Conservation (phyloP, 2,113 vertebrate species). For the Serilophus lunatus region DNA sequence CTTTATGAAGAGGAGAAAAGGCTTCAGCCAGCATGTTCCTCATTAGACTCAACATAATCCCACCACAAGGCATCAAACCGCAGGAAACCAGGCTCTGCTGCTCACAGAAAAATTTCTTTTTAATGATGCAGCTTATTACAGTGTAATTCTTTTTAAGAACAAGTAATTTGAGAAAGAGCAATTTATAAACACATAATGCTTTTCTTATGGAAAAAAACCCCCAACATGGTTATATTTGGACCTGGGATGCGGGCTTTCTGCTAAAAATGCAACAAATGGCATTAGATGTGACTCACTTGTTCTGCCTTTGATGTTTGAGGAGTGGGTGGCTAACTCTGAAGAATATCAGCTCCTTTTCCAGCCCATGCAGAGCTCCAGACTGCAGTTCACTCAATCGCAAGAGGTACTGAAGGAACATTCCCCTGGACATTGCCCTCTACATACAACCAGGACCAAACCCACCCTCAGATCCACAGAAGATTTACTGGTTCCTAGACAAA, state of each 20-base stretch:
- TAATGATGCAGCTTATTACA: constrained; percentile 27
- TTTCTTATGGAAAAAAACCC: neutral
- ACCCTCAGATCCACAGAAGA: neutral
- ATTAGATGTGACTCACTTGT: neutral
- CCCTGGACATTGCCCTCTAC: fast-evolving
- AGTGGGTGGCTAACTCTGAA: neutral
- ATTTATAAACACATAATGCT: neutral
- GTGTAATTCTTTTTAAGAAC: neutral
- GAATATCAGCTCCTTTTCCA: neutral
- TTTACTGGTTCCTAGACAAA: neutral
- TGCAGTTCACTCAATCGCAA: neutral
- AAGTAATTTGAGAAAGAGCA: neutral
- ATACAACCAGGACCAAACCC: neutral
- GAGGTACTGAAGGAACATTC: neutral
- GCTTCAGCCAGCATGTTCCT: neutral
- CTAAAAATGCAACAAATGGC: neutral
- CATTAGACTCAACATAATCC: constrained; percentile 26
- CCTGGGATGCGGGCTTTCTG: neutral
- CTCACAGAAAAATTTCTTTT: constrained; percentile 6
- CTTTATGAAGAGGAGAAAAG: constrained; percentile 36
- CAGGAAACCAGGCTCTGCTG: constrained; percentile 13
- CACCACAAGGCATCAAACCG: neutral
- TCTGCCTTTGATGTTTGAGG: neutral
- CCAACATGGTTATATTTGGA: neutral
- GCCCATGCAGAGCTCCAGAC: neutral